A percentile compares a stretch with the other conserved stretches of the same genome.
These are phyloP conservation scores for Sepiola atlantica DNA, from an alignment of 2,888 invertebrate species.

Conservation along the genomic window DNA sequence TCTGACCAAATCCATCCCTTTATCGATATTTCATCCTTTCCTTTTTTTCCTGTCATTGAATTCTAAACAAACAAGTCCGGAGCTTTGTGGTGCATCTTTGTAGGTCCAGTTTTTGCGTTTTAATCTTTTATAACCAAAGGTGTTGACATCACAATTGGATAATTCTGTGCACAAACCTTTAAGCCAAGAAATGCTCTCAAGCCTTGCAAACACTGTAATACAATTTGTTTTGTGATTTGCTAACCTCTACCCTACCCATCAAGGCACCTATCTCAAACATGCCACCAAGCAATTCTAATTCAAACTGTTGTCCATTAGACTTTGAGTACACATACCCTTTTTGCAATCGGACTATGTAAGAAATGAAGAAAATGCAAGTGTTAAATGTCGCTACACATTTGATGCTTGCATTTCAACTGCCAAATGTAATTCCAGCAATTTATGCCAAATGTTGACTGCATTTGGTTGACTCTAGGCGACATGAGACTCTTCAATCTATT, in stretches of 20 bases:
- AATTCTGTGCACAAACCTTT: not conserved
- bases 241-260: not conserved
- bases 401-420: not conserved
- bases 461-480: not conserved
- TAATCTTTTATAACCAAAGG: not conserved
- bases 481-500: not conserved
- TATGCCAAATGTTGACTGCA: not conserved
- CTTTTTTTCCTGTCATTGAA: not conserved
- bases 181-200: not conserved
- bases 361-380: not conserved
- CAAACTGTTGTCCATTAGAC: conserved; percentile 32
- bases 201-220: not conserved
- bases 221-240: not conserved
- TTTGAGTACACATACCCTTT: not conserved
- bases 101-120: not conserved
- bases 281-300: not conserved
- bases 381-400: not conserved
- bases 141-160: conserved; percentile 10
- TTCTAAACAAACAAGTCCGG: not conserved
- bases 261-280: not conserved
- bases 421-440: not conserved
- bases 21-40: not conserved
- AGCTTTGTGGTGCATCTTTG: not conserved
- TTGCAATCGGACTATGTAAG: not conserved
- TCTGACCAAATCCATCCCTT: not conserved